phyloP scores from a whole-genome alignment of 2,113 vertebrate genomes.

The Onychostruthus taczanowskii region DNA sequence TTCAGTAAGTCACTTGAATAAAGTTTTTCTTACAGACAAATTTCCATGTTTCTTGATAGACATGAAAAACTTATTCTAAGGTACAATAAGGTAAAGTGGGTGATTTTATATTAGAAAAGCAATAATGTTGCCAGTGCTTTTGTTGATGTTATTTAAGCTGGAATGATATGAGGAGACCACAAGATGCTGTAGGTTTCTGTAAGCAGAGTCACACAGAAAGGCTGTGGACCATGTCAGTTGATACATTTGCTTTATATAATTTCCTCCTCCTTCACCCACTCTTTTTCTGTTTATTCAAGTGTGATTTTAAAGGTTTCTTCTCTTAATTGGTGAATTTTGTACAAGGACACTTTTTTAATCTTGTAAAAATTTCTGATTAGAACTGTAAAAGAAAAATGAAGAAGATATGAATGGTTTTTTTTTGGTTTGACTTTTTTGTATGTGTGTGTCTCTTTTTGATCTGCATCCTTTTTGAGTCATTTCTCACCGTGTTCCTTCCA shows the following conservation, averaged over 20 bases:
- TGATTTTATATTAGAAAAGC: neutral
- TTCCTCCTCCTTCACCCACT: neutral
- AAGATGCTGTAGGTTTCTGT: neutral
- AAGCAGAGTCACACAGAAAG: neutral
- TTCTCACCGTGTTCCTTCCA: neutral
- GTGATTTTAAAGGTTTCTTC: neutral
- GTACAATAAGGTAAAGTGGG: neutral
- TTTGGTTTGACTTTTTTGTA: neutral
- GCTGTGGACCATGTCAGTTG: neutral
- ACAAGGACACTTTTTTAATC: neutral
- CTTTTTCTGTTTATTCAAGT: neutral
- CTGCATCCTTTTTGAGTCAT: neutral
- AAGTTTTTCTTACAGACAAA: neutral
- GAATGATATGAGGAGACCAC: neutral
- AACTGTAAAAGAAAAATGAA: neutral
- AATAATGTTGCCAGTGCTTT: neutral
- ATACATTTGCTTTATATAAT: neutral
- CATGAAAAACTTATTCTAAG: neutral
- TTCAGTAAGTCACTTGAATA: neutral
- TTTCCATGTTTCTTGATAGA: neutral
- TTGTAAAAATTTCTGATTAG: neutral
- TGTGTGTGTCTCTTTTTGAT: neutral
- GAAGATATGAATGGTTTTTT: neutral
- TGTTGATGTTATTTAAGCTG: neutral
- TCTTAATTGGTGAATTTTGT: neutral